Evolutionary conservation across 2,888 invertebrate species (phyloP), one percentile per base, ranked within the genome.

Genomic region (Coecobrya sp.): DNA sequence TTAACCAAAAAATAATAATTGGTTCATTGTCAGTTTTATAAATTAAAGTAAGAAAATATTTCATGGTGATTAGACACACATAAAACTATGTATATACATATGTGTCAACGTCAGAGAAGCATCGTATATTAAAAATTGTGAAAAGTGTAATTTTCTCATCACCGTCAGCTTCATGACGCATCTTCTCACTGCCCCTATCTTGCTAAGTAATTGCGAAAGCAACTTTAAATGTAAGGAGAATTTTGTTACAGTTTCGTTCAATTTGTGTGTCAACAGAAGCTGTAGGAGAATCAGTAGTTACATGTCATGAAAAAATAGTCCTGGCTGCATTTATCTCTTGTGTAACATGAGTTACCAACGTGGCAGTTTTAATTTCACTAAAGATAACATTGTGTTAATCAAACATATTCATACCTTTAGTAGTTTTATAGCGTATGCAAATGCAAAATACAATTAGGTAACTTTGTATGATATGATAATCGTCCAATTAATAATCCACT

Each of bases 81-180:
- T 2, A 36, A 36, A 36, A 49, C 13, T 42, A 59, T 16, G 59
- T 4, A 62, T 25, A 1, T 30, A 11, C 36, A 16, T n/a, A 16
- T 68, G 16, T 36, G 68, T 68, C 59, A 22, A 59, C 5, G n/a
- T 13, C 68, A 36, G n/a, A 2, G 7, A 10, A 16, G 27, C 68
- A 68, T 16, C 68, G n/a, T 5, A 30, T 7, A 36, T 68, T 30
- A 16, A 68, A 36, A 68, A 36, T 27, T 42, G 68, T 49, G 62
- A 85, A 68, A 85, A 85, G 49, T 45, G 45, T 68, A 68, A 85
- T 85, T 85, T 49, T 45, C 85, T 85, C 49, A 42, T 85, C 85
- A 85, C 27, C 30, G 68, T 36, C 30, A 68, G 30, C 3, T 68
- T 36, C 27, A 62, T 62, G 62, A 25, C 68, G 16, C 36, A 11